A percentile compares a stretch with the other conserved stretches of the same genome.
Conservation (phyloP, 1,140 invertebrate genomes). For the Macrobrachium nipponense region DNA sequence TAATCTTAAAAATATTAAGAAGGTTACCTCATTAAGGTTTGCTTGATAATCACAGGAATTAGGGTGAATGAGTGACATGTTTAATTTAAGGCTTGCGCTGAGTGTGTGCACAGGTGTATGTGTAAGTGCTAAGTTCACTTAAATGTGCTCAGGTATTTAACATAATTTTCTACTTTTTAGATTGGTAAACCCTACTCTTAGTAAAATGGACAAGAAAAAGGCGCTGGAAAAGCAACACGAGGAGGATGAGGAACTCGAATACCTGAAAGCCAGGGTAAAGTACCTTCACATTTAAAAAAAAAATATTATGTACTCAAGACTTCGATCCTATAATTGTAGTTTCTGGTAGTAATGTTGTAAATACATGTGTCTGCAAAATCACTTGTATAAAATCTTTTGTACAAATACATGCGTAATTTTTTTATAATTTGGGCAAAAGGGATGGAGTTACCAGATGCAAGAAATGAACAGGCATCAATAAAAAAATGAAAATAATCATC, state of each 20-base stretch:
- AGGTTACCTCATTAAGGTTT: no score
- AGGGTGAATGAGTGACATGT: no score
- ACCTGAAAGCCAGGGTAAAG: slow-evolving; percentile 30
- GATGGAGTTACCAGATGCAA: no score
- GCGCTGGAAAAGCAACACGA: slow-evolving; percentile 28
- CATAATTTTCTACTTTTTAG: slow-evolving; percentile 64
- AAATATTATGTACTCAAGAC: background rate
- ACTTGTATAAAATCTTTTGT: no score
- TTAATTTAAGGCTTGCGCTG: background rate
- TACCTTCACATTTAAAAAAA: background rate
- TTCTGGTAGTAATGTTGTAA: background rate
- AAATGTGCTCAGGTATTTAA: slow-evolving; percentile 13
- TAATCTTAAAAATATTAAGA: no score
- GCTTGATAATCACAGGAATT: no score
- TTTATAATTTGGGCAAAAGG: no score
- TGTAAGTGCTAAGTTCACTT: no score
- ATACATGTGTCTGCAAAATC: background rate
- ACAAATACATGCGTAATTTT: background rate
- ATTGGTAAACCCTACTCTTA: slow-evolving; percentile 89
- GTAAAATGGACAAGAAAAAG: slow-evolving; percentile 79
- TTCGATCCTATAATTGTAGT: background rate
- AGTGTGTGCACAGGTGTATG: no score
- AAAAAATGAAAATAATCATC: no score
- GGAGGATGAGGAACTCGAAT: slow-evolving; percentile 70
- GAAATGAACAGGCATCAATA: no score